A percentile compares a stretch with the other conserved stretches of the same genome.
These are phyloP conservation scores for Macquaria australasica DNA, from an alignment of 2,113 vertebrate genomes.

Conservation along the genomic window DNA sequence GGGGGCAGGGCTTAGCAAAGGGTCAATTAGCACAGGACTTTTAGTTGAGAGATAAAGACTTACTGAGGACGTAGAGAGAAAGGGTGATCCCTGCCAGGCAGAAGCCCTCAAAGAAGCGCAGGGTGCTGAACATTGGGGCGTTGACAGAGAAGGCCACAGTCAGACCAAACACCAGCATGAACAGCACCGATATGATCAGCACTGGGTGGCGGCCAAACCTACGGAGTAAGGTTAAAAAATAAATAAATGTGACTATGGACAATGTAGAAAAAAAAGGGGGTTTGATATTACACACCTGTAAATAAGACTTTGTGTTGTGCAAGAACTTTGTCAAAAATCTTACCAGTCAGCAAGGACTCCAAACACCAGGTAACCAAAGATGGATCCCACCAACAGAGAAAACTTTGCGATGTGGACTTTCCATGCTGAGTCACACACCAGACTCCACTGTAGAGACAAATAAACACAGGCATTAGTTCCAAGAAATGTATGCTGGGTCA, in stretches of 20 bases:
- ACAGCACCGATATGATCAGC: constrained; percentile 91
- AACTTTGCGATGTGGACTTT: constrained; percentile 98
- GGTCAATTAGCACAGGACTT: background rate
- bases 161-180: constrained; percentile 95
- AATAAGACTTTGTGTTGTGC: background rate
- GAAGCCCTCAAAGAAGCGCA: constrained; percentile 99
- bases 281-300: background rate
- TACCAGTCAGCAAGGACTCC: constrained; percentile 98
- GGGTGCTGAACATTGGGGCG: constrained; percentile 98
- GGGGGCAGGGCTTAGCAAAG: background rate
- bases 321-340: constrained; percentile 67
- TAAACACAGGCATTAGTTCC: constrained; percentile 50
- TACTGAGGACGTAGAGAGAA: constrained; percentile 93
- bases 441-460: constrained; percentile 91
- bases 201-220: constrained; percentile 96
- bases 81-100: constrained; percentile 96
- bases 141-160: constrained; percentile 96
- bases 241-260: background rate
- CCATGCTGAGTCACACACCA: constrained; percentile 94
- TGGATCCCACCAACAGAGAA: constrained; percentile 96
- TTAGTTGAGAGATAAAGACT: constrained; percentile 78
- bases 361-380: constrained; percentile 97
- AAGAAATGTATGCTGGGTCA: background rate
- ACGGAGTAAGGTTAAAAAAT: background rate
- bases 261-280: background rate